phyloP scores from a whole-genome alignment of 2,797 vertebrate genomes.

The Sebastes alutus region DNA sequence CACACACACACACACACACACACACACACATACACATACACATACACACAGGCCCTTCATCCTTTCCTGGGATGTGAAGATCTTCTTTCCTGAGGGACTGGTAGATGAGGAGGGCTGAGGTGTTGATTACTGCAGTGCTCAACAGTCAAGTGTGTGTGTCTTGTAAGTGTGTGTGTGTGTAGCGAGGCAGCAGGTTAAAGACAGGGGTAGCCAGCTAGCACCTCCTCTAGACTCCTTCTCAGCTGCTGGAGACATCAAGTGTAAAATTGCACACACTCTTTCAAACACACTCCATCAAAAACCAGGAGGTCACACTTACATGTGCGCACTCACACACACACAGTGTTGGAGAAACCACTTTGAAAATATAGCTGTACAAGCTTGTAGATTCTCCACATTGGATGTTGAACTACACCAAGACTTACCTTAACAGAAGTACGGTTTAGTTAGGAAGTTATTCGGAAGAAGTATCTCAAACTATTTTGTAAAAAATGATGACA shows the following conservation, averaged over 20 bases:
- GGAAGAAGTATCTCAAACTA: background rate
- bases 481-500: background rate
- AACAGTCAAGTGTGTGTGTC: constrained; percentile 54
- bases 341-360: constrained; percentile 15
- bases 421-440: background rate
- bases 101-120: constrained; percentile 67
- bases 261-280: constrained; percentile 79
- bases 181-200: constrained; percentile 56
- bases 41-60: constrained; percentile 34
- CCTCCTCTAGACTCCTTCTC: constrained; percentile 52
- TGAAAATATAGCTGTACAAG: background rate
- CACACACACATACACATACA: background rate
- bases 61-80: constrained; percentile 55
- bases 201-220: constrained; percentile 48
- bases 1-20: too few relatives aligned
- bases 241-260: constrained; percentile 73
- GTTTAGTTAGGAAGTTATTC: background rate
- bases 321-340: background rate
- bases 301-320: constrained; percentile 22
- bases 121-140: constrained; percentile 78
- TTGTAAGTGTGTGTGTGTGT: background rate
- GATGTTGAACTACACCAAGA: background rate
- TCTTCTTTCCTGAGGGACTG: constrained; percentile 64
- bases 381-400: background rate
- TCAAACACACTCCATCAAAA: constrained; percentile 61